phyloP scores from a whole-genome alignment of 2,113 vertebrate genomes.

The Tachycineta bicolor region DNA sequence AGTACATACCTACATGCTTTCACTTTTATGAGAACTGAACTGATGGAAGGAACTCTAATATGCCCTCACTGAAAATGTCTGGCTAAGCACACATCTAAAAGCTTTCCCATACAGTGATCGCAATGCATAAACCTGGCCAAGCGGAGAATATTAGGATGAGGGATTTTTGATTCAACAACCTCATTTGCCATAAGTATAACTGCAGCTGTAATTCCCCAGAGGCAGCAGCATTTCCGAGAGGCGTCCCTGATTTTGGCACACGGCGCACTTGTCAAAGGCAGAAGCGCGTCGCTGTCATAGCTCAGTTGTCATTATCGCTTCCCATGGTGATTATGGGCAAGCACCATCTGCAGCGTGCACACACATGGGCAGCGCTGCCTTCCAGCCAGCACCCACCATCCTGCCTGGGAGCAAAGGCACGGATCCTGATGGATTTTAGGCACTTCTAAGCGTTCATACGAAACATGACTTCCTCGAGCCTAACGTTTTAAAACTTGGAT shows the following conservation, averaged over 20 bases:
- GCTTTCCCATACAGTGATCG: background rate
- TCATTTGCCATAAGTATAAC: background rate
- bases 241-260: background rate
- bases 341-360: background rate
- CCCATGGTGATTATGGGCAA: accelerated
- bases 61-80: background rate
- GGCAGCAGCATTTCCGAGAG: background rate
- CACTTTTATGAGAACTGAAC: background rate
- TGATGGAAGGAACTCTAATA: background rate
- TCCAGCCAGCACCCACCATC: background rate
- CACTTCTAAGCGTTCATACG: background rate
- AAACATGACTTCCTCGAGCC: background rate
- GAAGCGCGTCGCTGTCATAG: background rate
- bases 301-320: background rate
- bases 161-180: background rate
- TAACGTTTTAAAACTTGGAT: background rate
- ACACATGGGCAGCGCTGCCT: background rate
- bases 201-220: background rate
- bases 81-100: background rate
- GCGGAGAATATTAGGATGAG: background rate
- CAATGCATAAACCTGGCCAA: background rate
- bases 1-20: background rate
- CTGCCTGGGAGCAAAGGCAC: background rate
- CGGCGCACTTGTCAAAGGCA: background rate
- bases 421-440: background rate